phyloP scores from a whole-genome alignment of 1,140 invertebrate genomes.

The Rhizoglyphus robini region DNA sequence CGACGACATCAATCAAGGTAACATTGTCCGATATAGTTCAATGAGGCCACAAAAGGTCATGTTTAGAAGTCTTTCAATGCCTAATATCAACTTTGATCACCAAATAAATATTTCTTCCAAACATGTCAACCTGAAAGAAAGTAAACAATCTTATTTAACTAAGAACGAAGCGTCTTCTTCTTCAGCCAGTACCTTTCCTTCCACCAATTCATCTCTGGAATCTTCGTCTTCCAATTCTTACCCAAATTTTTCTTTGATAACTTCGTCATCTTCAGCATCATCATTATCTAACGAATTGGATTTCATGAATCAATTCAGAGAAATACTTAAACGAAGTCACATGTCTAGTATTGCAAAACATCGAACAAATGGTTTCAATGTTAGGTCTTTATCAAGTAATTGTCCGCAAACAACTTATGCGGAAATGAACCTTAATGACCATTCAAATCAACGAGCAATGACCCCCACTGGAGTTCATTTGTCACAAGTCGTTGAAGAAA shows the following conservation, averaged over 20 bases:
- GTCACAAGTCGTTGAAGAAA: too few species aligned
- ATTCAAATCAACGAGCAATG: conserved; percentile 6
- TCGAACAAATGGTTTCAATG: too few species aligned
- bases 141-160: too few species aligned
- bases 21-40: conserved; percentile 6
- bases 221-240: neutral
- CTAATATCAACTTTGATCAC: conserved; percentile 1
- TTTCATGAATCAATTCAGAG: conserved; percentile 2
- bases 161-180: too few species aligned
- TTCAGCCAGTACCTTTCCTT: too few species aligned
- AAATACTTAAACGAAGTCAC: conserved; percentile 7
- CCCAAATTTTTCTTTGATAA: neutral
- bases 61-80: neutral
- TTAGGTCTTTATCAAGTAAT: neutral
- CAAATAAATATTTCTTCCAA: neutral
- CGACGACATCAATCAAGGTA: neutral
- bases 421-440: neutral
- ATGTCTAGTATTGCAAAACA: neutral
- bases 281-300: conserved; percentile 2
- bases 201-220: too few species aligned
- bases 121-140: too few species aligned
- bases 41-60: neutral
- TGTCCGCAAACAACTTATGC: neutral
- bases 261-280: neutral
- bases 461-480: neutral